Evolutionary conservation across 53 echinoderm and acorn worm genomes (phyloP).

Genomic region (Paelopatides confundens): DNA sequence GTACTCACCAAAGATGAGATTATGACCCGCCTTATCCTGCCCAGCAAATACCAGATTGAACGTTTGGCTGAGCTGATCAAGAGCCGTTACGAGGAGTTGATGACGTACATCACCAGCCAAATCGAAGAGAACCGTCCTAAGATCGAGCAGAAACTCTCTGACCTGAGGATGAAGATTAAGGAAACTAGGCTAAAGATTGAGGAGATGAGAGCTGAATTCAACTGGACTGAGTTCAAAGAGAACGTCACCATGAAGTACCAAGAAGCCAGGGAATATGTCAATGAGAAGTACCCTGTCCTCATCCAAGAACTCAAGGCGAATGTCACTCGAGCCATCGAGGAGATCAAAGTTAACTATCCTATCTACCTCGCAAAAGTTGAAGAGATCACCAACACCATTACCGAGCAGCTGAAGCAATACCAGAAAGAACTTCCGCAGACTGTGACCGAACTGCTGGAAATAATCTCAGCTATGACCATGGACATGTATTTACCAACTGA

Average conservation of each 20-base stretch:
- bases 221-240: conserved; percentile 53
- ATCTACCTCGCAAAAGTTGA: conserved; percentile 31
- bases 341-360: conserved; percentile 60
- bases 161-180: conserved; percentile 75
- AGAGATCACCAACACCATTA: conserved; percentile 37
- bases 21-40: conserved; percentile 1
- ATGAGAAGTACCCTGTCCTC: background rate
- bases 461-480: background rate
- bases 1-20: conserved; percentile 65
- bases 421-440: conserved; percentile 16
- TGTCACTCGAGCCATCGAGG: conserved; percentile 21
- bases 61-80: background rate
- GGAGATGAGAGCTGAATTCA: conserved; percentile 12
- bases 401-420: background rate
- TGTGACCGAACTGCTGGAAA: background rate
- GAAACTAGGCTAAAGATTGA: conserved; percentile 72
- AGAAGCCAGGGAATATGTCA: conserved; percentile 30
- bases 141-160: conserved; percentile 66
- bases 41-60: conserved; percentile 30
- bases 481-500: conserved; percentile 31
- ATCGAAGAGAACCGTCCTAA: conserved; percentile 64
- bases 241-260: conserved; percentile 35
- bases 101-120: conserved; percentile 2
- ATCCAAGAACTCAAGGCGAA: conserved; percentile 34
- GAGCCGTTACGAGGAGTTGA: background rate